A percentile compares a stretch with the other conserved stretches of the same genome.
phyloP scores from a whole-genome alignment of 2,888 invertebrate species.

The Dasypogon diadema region DNA sequence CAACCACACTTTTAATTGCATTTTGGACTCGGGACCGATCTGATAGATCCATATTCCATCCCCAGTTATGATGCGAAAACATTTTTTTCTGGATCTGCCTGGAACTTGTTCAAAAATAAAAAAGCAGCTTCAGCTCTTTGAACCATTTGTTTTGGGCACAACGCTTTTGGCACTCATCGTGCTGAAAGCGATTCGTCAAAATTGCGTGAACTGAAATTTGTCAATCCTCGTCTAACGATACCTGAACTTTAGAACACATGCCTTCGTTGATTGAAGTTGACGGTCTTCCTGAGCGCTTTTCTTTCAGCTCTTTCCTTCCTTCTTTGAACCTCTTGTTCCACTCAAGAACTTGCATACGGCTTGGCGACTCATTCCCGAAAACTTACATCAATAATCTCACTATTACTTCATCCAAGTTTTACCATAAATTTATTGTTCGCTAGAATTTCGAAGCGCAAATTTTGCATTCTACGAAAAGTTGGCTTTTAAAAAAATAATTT shows the following conservation, averaged over 20 bases:
- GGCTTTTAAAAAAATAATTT: background rate
- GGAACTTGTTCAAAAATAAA: background rate
- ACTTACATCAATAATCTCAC: background rate
- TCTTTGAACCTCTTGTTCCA: no score
- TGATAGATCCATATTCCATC: background rate
- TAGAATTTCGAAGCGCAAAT: background rate
- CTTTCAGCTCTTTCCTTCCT: no score
- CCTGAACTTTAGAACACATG: no score
- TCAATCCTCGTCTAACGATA: no score
- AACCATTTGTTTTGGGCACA: conserved; percentile 2
- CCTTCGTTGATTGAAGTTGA: no score
- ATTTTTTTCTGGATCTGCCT: conserved; percentile 4
- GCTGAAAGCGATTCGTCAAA: conserved; percentile 9
- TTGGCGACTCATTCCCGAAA: background rate
- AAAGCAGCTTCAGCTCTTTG: background rate
- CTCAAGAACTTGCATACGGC: background rate
- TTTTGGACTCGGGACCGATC: background rate
- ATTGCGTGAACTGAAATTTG: background rate
- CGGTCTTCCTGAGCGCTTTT: no score
- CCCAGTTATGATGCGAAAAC: background rate
- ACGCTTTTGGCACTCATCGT: conserved; percentile 17
- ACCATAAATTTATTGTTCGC: background rate
- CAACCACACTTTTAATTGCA: background rate
- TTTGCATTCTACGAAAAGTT: background rate
- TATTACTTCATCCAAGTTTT: background rate